Evolutionary conservation across 2,888 invertebrate genomes (phyloP).

Genomic region (Pharmacophagus antenor): DNA sequence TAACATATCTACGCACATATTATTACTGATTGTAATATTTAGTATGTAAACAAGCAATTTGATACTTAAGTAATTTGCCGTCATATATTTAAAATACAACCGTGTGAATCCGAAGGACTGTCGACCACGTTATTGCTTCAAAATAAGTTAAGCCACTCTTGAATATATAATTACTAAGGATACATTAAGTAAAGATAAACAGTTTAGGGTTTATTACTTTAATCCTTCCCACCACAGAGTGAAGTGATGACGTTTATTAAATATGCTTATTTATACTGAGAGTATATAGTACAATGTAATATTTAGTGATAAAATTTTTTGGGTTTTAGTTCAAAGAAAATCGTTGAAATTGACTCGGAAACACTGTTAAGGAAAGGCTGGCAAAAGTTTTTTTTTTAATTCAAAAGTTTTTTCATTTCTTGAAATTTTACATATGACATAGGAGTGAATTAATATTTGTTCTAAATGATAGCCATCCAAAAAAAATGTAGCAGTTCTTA

Average conservation of each 20-base stretch:
- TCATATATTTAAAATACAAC: constrained; percentile 6
- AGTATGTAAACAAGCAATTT: neutral
- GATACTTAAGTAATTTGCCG: constrained; percentile 6
- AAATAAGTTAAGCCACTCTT: constrained; percentile 14
- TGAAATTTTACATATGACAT: too few species aligned
- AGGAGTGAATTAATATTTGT: too few species aligned
- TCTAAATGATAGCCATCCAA: too few species aligned
- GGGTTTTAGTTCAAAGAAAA: too few species aligned
- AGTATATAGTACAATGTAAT: neutral
- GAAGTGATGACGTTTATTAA: neutral
- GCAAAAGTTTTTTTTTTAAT: too few species aligned
- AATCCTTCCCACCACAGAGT: constrained; percentile 5
- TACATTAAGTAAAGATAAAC: constrained; percentile 19
- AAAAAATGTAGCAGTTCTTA: too few species aligned
- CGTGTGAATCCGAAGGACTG: constrained; percentile 17
- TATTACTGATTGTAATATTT: too few species aligned
- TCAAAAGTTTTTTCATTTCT: too few species aligned
- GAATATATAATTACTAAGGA: constrained; percentile 25
- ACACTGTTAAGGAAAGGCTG: too few species aligned
- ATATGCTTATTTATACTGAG: neutral
- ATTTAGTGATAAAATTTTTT: neutral
- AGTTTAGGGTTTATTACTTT: constrained; percentile 15
- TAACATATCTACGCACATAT: too few species aligned
- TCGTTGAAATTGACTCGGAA: too few species aligned
- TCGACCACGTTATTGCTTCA: constrained; percentile 9